Evolutionary conservation across 2,113 vertebrate genomes (phyloP).

Genomic region (Syngnathus floridae): DNA sequence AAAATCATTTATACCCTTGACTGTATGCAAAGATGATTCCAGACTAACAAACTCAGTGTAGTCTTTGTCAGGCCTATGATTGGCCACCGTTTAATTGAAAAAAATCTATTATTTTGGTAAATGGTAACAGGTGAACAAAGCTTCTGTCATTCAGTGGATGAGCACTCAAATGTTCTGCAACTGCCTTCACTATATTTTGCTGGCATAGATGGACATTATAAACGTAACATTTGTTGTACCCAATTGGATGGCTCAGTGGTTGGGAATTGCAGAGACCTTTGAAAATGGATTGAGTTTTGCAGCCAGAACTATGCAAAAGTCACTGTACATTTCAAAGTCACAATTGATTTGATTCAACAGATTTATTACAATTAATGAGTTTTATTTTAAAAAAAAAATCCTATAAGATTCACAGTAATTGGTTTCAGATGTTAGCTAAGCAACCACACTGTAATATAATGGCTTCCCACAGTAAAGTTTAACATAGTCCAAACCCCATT

Average conservation of each 20-base stretch:
- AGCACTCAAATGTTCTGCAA: no score
- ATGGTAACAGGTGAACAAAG: no score
- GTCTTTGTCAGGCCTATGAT: neutral
- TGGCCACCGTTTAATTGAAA: neutral
- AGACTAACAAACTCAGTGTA: neutral
- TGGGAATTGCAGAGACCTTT: neutral
- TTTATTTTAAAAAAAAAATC: slow-evolving; percentile 26
- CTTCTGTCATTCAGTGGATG: no score
- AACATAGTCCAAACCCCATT: slow-evolving; percentile 2
- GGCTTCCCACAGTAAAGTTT: neutral
- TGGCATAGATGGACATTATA: no score
- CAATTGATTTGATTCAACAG: slow-evolving; percentile 6
- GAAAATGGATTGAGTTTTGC: neutral
- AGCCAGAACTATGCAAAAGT: neutral
- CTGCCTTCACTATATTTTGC: no score
- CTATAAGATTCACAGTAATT: slow-evolving; percentile 22
- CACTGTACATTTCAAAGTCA: neutral
- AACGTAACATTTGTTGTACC: no score
- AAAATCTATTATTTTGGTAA: no score
- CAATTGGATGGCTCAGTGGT: neutral
- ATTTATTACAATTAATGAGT: slow-evolving; percentile 52
- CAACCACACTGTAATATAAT: neutral
- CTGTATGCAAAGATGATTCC: neutral
- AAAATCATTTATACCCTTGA: no score
- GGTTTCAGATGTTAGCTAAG: slow-evolving; percentile 10